Percentiles rank a stretch among this genome's conserved stretches.
Conservation (phyloP, 2,113 vertebrate species). For the Rhagologus leucostigma region DNA sequence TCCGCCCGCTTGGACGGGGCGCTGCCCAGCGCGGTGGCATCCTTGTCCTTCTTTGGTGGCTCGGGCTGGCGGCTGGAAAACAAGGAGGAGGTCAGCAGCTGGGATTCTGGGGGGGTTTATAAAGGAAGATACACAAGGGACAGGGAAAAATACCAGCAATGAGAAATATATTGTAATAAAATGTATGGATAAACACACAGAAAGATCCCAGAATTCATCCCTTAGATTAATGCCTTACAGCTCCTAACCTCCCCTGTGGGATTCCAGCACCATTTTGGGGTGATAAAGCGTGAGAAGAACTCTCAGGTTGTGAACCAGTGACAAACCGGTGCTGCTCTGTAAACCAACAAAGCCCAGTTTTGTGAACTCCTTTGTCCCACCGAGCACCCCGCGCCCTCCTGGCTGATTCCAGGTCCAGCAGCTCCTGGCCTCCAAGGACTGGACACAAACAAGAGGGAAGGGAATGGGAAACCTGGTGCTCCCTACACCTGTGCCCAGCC, state of each 20-base stretch:
- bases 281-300: fast-evolving
- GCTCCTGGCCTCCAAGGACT: background rate
- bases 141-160: fast-evolving
- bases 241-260: background rate
- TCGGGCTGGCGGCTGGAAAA: constrained; percentile 74
- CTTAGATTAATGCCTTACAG: fast-evolving
- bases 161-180: fast-evolving
- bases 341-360: too few species aligned
- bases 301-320: background rate
- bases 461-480: background rate
- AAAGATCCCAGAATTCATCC: background rate
- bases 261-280: background rate
- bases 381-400: background rate
- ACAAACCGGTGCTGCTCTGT: too few species aligned
- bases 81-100: background rate
- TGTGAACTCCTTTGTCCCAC: fast-evolving
- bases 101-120: background rate
- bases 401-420: background rate
- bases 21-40: background rate
- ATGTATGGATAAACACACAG: fast-evolving
- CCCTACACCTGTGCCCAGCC: background rate
- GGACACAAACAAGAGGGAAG: background rate
- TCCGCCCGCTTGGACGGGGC: constrained; percentile 84
- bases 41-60: constrained; percentile 86
- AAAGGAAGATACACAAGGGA: fast-evolving